Percentiles rank a stretch among this genome's conserved stretches.
These are phyloP conservation scores for Mystacides longicornis DNA, from an alignment of 2,888 invertebrate genomes.

Conservation along the genomic window DNA sequence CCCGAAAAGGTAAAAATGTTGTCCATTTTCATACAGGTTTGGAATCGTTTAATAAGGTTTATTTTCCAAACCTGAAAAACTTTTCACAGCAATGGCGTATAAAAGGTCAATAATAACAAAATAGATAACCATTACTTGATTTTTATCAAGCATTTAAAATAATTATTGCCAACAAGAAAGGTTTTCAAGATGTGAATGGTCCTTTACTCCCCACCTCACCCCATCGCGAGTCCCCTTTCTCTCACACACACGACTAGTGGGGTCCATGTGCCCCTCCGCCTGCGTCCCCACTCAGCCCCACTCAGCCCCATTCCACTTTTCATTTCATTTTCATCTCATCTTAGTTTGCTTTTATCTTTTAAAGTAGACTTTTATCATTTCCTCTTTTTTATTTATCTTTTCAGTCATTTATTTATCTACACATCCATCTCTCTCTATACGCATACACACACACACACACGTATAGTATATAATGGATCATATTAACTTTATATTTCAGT, in stretches of 20 bases:
- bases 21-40: too few species aligned
- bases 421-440: slow-evolving; percentile 15
- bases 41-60: too few species aligned
- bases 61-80: too few species aligned
- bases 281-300: background rate
- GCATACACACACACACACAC: too few species aligned
- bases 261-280: background rate
- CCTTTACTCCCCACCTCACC: background rate
- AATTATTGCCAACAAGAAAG: too few species aligned
- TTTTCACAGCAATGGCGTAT: too few species aligned
- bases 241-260: background rate
- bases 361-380: slow-evolving; percentile 26
- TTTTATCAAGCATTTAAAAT: too few species aligned
- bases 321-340: slow-evolving; percentile 27
- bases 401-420: slow-evolving; percentile 25
- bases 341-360: slow-evolving; percentile 27
- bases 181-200: background rate
- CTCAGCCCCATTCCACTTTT: slow-evolving; percentile 14
- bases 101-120: too few species aligned
- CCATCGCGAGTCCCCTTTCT: background rate
- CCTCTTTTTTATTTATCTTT: slow-evolving; percentile 27
- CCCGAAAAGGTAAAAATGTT: too few species aligned
- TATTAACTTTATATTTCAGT: too few species aligned
- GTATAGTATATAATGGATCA: too few species aligned
- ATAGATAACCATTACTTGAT: too few species aligned